phyloP scores from a whole-genome alignment of 2,113 vertebrate genomes.

The Acinonyx jubatus region DNA sequence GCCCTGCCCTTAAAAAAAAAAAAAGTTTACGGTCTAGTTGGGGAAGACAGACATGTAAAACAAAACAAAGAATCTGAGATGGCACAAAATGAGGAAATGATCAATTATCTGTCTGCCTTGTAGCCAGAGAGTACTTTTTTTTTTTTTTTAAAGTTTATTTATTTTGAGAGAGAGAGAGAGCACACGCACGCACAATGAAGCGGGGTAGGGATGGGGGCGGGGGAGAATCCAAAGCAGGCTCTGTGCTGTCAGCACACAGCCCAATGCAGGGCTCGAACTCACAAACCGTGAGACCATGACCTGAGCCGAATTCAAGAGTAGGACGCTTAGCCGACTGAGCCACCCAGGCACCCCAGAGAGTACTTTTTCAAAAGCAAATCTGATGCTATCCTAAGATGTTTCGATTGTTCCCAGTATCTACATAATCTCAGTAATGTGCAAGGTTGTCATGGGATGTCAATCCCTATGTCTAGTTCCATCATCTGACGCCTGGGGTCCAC shows the following conservation, averaged over 20 bases:
- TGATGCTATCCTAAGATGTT: not conserved
- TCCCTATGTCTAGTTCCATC: not conserved
- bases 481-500: not conserved
- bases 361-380: not conserved
- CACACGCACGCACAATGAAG: too few relatives aligned
- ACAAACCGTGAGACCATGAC: too few relatives aligned
- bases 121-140: not conserved
- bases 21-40: not conserved
- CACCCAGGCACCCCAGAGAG: not conserved
- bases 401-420: not conserved
- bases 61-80: not conserved
- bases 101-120: not conserved
- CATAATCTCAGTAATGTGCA: accelerated
- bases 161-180: too few relatives aligned
- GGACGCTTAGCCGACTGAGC: too few relatives aligned
- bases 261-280: too few relatives aligned
- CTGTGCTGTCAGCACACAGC: too few relatives aligned
- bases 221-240: too few relatives aligned
- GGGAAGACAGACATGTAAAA: not conserved
- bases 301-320: too few relatives aligned
- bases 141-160: too few relatives aligned
- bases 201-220: too few relatives aligned
- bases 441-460: accelerated
- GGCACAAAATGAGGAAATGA: not conserved
- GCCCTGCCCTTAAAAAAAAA: not conserved